phyloP scores from a whole-genome alignment of 53 echinoderm and acorn worm genomes.

The Crossaster papposus region DNA sequence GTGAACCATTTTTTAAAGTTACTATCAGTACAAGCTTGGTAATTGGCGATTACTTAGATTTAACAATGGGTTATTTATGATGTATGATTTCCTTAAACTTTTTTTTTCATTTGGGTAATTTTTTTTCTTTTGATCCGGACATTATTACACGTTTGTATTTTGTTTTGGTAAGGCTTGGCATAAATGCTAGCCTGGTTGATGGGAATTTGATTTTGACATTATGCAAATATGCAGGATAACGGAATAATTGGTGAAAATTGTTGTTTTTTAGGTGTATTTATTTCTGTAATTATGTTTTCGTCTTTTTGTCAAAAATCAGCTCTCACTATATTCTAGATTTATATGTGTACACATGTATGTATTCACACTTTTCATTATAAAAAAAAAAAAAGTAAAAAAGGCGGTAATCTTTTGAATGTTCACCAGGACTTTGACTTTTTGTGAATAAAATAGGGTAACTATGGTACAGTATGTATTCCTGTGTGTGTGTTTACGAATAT shows the following conservation, averaged over 20 bases:
- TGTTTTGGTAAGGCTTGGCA: not conserved
- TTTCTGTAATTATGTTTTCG: not conserved
- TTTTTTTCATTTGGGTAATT: not conserved
- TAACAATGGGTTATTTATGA: not conserved
- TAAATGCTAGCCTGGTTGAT: not conserved
- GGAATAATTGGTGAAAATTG: not conserved
- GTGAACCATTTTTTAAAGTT: not conserved
- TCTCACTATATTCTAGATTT: not conserved
- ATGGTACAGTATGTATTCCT: not conserved
- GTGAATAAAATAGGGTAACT: slow-evolving; percentile 57
- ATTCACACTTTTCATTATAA: slow-evolving; percentile 25
- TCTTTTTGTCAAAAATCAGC: not conserved
- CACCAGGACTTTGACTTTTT: slow-evolving; percentile 52
- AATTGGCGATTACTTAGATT: not conserved
- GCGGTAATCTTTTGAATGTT: not conserved
- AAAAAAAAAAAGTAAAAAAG: not conserved
- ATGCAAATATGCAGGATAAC: not conserved
- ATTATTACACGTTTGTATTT: not conserved
- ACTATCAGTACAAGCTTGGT: not conserved
- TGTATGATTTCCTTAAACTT: not conserved
- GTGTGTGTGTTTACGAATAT: no score
- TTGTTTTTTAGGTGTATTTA: slow-evolving; percentile 27
- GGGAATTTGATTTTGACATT: not conserved
- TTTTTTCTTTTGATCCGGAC: no score
- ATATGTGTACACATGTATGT: slow-evolving; percentile 9